phyloP scores from a whole-genome alignment of 2,888 invertebrate species.

The Rotaria socialis region DNA sequence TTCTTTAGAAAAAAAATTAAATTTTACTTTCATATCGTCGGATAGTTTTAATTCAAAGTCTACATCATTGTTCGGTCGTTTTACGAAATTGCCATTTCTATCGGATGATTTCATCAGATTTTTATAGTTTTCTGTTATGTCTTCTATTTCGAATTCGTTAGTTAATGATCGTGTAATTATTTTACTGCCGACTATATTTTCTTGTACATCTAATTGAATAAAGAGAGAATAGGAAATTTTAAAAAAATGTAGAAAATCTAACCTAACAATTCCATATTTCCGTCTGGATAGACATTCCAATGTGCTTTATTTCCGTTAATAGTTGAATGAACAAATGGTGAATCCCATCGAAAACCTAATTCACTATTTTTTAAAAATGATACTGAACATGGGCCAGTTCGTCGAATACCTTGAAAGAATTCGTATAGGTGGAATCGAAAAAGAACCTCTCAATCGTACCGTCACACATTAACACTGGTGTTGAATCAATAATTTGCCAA shows the following conservation, averaged over 20 bases:
- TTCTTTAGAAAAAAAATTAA: not conserved
- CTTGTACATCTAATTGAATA: not conserved
- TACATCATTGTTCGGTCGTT: not conserved
- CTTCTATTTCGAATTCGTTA: slow-evolving; percentile 11
- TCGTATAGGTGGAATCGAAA: too few species aligned
- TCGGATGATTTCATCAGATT: not conserved
- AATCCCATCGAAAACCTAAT: not conserved
- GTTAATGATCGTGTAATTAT: slow-evolving; percentile 3
- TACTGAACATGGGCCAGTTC: slow-evolving; percentile 4
- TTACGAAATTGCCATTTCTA: not conserved
- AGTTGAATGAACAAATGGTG: not conserved
- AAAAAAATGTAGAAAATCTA: not conserved
- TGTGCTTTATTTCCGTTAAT: not conserved
- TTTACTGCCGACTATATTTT: not conserved
- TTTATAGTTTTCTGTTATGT: slow-evolving; percentile 19
- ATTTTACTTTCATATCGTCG: not conserved
- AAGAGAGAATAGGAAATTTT: not conserved
- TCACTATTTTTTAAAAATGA: not conserved
- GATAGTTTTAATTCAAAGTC: not conserved
- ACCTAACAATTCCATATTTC: not conserved
- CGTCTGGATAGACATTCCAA: slow-evolving; percentile 15
- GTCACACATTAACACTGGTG: slow-evolving; percentile 1
- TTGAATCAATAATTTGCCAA: slow-evolving; percentile 32
- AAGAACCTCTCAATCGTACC: not conserved
- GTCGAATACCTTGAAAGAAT: not conserved